Base-by-base conservation (phyloP, 2,113 vertebrate genomes). In the Orientallactaga bullata region DNA sequence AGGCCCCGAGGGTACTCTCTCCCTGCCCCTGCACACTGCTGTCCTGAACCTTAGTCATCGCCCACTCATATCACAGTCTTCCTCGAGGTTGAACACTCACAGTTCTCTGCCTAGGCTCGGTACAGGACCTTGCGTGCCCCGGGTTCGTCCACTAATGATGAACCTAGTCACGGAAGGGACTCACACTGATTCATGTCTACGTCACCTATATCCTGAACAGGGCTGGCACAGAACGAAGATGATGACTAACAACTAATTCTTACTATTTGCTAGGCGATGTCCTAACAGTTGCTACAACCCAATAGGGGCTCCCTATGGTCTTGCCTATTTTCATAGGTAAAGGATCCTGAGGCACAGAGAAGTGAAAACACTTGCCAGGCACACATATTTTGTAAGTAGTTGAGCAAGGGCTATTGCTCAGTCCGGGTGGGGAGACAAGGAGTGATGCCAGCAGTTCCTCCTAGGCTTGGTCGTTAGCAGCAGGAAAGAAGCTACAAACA, bases 401-500 rank as follows among this genome's bases (percentile, higher is more conserved):
- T 51, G 73, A 87, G 16, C 61, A 47, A 92, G 39, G 39, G 65
- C 18, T 69, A 76, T 4, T 47, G 79, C 17, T 73, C 12, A 8
- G 63, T 63, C 78, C 10, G n/a, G 30, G 66, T 18, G 18, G 66
- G 2, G 83, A 85, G 66, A 85, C 11, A 32, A 68, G 23, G 66
- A 17, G 28, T 69, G 74, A 77, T 28, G 73, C 28, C 11, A 13
- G 24, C 24, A 77, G 3, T 17, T 80, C 35, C 73, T 37, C 28
- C 89, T 42, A 37, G 63, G 55, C 35, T 66, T 63, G 24, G 58
- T 71, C 68, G 58, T 87, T 32, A 78, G 91, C 37, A 47, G 30
- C 81, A 83, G 93, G 88, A 89, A 95, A 51, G 88, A 81, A 81
- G 80, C 55, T 61, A 85, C 32, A 4, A 7, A 16, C 9, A 30